Percentiles rank a stretch among this genome's conserved stretches.
Conservation (phyloP, 2,888 invertebrate species). For the Phyto melanocephala region DNA sequence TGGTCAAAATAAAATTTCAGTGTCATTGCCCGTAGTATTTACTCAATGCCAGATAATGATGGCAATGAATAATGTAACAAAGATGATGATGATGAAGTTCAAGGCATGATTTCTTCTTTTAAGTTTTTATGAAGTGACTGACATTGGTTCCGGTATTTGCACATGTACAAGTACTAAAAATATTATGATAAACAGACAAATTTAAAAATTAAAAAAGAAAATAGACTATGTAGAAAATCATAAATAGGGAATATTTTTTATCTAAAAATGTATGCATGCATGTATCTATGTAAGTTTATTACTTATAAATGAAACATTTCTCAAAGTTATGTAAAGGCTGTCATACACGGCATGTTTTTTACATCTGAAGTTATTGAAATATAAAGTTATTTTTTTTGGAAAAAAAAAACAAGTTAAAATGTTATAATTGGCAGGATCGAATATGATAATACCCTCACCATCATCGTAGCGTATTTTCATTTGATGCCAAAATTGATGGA, state of each 20-base stretch:
- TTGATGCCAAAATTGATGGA: too few species aligned
- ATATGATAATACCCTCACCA: too few species aligned
- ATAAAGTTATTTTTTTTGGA: too few species aligned
- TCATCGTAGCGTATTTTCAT: too few species aligned
- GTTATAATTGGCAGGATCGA: too few species aligned
- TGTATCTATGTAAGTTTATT: too few species aligned
- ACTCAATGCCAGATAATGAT: slow-evolving; percentile 24
- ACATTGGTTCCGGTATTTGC: slow-evolving; percentile 61
- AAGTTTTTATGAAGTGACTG: slow-evolving; percentile 32
- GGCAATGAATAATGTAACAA: slow-evolving; percentile 22
- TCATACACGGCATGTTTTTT: too few species aligned
- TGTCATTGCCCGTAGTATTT: slow-evolving; percentile 62
- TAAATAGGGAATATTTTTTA: too few species aligned
- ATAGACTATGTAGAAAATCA: background rate
- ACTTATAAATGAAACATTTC: background rate
- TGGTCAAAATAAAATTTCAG: slow-evolving; percentile 60
- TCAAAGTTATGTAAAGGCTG: background rate
- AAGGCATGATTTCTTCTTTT: slow-evolving; percentile 32
- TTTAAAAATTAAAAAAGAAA: background rate
- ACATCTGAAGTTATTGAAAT: too few species aligned
- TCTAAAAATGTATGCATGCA: too few species aligned
- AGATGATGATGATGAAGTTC: slow-evolving; percentile 39
- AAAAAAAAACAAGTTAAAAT: too few species aligned
- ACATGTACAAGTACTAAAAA: slow-evolving; percentile 23
- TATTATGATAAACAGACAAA: background rate